phyloP scores from a whole-genome alignment of 2,113 vertebrate species.

The Harpagus bidentatus region DNA sequence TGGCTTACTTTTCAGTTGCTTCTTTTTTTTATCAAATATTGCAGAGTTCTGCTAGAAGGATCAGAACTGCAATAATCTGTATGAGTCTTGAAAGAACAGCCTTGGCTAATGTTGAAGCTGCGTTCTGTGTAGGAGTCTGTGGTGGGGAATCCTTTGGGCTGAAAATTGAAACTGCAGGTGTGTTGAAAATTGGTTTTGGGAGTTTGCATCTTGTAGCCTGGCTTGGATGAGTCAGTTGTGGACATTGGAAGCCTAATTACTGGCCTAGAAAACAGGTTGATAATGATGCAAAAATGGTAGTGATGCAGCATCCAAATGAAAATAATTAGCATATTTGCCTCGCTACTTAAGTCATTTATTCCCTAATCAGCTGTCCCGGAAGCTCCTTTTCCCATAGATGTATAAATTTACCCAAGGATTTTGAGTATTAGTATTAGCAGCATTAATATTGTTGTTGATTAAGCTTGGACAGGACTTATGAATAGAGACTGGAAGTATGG shows the following conservation, averaged over 20 bases:
- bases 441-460: background rate
- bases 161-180: background rate
- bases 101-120: background rate
- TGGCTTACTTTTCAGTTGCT: background rate
- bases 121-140: background rate
- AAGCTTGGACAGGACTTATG: background rate
- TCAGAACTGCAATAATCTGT: background rate
- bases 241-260: background rate
- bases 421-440: background rate
- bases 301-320: background rate
- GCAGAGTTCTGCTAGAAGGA: background rate
- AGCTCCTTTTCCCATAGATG: background rate
- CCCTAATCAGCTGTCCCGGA: background rate
- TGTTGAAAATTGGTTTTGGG: background rate
- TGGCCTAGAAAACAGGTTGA: background rate
- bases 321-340: background rate
- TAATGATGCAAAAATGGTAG: background rate
- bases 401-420: background rate
- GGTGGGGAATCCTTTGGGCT: background rate
- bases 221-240: background rate
- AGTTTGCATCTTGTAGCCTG: background rate
- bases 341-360: background rate
- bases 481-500: background rate
- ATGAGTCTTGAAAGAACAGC: background rate
- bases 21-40: background rate